Base-by-base conservation (phyloP, 2,888 invertebrate genomes). In the Synanthedon vespiformis region DNA sequence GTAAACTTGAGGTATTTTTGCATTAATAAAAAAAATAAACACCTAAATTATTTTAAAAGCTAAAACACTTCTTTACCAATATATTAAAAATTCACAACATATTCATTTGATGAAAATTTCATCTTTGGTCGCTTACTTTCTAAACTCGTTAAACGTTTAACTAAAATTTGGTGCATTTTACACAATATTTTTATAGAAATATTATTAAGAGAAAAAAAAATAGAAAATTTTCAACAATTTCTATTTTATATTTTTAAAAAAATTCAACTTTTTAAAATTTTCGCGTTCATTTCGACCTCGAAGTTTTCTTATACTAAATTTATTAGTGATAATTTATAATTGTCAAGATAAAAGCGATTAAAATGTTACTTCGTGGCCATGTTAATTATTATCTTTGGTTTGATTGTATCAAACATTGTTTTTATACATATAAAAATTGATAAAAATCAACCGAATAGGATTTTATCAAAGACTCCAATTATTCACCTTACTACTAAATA, bases 1-100 rank as follows among this genome's bases (percentile, higher is more conserved):
- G 86, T 86, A 86, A 87, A 79, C 85, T 77, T 86, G 86, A 87
- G 86, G 86, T 87, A 86, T 80, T 76, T 75, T 70, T 68, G 69
- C 65, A 4, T 65, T 62, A 61, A 63, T n/a, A n/a, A 62, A 63
- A 61, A 22, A 22, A 63, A 60, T 65, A 56, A 62, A 63, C 61
- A 60, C 59, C 65, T 65, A 66, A 53, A 61, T 61, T 64, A 62
- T 61, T 60, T 62, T 61, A 60, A 58, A 58, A 57, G 55, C 61
- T 50, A 34, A 18, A 18, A 10, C 12, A 12, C 10, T 34, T 34
- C 10, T 34, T 50, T 64, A 57, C 50, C 55, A 58, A 62, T 61
- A 63, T 62, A 59, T 61, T 61, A 61, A 57, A 22, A 55, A 70
- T 72, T 74, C 70, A 72, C 71, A 79, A 74, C 73, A 70, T 65